Conservation (phyloP, 2,797 vertebrate species). For the Silurus aristotelis region DNA sequence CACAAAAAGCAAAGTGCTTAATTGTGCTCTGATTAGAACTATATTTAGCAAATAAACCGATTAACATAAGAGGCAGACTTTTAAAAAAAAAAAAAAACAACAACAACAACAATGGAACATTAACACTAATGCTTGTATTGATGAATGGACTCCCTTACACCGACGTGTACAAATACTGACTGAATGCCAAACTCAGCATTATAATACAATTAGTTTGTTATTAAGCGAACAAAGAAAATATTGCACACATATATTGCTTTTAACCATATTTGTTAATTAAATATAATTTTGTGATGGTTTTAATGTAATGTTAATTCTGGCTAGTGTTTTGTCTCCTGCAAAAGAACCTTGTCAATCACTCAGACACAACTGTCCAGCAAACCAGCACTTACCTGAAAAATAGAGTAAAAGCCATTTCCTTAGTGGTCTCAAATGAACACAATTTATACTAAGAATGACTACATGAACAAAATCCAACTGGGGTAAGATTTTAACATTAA, state of each 20-base stretch:
- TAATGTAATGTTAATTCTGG: neutral
- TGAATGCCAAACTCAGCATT: neutral
- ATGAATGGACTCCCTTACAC: no score
- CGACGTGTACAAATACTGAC: no score
- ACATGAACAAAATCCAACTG: conserved; percentile 44
- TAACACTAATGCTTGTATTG: neutral
- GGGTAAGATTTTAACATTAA: conserved; percentile 57
- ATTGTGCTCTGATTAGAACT: neutral
- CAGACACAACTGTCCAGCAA: no score
- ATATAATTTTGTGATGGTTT: neutral
- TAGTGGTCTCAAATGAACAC: conserved; percentile 36
- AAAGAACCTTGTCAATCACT: neutral
- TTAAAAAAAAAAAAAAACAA: neutral
- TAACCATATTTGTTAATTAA: neutral
- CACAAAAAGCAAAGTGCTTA: neutral
- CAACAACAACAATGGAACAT: no score
- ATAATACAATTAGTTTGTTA: neutral
- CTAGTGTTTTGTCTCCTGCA: neutral
- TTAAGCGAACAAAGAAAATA: neutral
- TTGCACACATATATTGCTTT: no score
- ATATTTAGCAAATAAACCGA: no score
- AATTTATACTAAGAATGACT: conserved; percentile 40
- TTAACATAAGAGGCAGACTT: neutral
- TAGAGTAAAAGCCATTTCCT: conserved; percentile 36
- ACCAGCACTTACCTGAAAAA: conserved; percentile 4